These are phyloP conservation scores for Arctocebus calabarensis DNA, from an alignment of 2,797 vertebrate genomes.

Conservation along the genomic window DNA sequence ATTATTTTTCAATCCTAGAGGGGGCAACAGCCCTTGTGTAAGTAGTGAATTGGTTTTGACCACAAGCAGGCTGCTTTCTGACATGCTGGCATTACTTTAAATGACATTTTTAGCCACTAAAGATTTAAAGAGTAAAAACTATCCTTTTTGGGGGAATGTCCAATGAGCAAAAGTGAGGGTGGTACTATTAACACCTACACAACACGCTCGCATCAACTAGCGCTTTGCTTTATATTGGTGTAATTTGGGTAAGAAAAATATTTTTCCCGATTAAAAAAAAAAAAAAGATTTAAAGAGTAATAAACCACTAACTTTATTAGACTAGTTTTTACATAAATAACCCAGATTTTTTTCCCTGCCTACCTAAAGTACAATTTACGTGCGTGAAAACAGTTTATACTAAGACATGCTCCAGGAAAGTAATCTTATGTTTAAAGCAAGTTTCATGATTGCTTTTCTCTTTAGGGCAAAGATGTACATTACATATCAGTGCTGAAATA, in stretches of 20 bases:
- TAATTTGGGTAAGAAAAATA: no score
- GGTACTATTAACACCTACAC: no score
- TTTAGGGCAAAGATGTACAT: neutral
- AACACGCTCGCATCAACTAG: no score
- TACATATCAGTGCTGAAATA: neutral
- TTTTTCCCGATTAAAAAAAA: no score
- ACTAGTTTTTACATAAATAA: constrained; percentile 51
- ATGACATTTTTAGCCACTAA: neutral
- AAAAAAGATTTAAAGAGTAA: neutral
- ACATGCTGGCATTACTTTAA: neutral
- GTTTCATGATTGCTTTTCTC: constrained; percentile 14
- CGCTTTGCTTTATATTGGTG: no score
- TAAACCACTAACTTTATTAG: constrained; percentile 23
- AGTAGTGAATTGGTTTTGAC: neutral
- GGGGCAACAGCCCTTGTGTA: neutral
- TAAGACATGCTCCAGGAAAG: constrained; percentile 48
- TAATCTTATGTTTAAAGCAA: constrained; percentile 32
- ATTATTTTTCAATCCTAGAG: neutral
- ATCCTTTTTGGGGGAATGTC: no score
- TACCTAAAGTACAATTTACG: constrained; percentile 28
- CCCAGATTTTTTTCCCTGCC: neutral
- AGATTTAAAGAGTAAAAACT: neutral
- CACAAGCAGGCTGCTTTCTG: neutral
- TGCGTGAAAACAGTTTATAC: constrained; percentile 38
- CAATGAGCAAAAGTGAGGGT: no score